Conservation (phyloP, 37 sponge, comb jelly and placozoan species). For the Cliona cf. orientalis region DNA sequence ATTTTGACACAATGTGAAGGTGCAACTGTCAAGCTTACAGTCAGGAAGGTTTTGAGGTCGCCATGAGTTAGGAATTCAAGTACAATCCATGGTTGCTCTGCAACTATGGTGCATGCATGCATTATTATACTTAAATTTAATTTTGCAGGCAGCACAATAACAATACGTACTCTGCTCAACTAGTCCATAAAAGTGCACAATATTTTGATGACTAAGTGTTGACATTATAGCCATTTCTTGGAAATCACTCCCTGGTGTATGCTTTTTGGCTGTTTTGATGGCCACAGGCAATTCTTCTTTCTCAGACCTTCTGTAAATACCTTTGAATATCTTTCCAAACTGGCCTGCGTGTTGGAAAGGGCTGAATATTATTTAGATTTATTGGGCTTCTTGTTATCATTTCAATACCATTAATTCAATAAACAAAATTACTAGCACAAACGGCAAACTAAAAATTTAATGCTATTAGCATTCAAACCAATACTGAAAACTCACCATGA, state of each 20-base stretch:
- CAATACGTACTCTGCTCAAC: constrained; percentile 9
- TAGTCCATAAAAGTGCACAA: constrained; percentile 35
- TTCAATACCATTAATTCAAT: too few relatives aligned
- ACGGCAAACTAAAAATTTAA: not conserved
- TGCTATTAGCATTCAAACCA: not conserved
- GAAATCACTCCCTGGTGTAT: not conserved
- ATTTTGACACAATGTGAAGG: not conserved
- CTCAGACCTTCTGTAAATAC: not conserved
- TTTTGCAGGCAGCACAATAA: too few relatives aligned
- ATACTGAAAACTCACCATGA: not conserved
- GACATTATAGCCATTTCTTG: constrained; percentile 27
- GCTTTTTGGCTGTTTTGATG: not conserved
- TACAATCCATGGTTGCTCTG: constrained; percentile 34
- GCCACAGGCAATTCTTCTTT: constrained; percentile 8
- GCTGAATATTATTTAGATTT: not conserved
- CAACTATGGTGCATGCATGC: too few relatives aligned
- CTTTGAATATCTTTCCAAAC: constrained; percentile 32
- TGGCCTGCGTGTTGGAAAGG: too few relatives aligned
- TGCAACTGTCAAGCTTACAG: constrained; percentile 32
- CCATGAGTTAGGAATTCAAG: constrained; percentile 57
- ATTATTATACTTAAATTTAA: not conserved
- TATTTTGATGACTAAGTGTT: constrained; percentile 30
- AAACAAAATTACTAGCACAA: too few relatives aligned
- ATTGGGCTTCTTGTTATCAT: too few relatives aligned
- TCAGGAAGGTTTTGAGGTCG: constrained; percentile 45